Conservation (phyloP, 2,113 vertebrate genomes). For the Parus major region DNA sequence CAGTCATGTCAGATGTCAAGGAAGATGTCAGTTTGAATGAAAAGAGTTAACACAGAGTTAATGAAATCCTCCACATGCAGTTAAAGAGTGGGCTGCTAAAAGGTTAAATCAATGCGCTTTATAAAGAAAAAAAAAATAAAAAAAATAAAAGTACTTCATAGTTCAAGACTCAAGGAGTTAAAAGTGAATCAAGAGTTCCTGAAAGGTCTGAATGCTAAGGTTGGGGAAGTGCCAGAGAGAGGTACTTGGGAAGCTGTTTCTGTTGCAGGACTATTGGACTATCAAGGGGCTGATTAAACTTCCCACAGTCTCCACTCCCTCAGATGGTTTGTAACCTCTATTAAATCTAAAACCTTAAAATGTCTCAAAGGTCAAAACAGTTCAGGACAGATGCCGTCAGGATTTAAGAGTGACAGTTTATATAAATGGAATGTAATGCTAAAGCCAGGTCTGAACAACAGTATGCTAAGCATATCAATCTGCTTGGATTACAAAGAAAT, state of each 20-base stretch:
- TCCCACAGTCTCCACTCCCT: not conserved
- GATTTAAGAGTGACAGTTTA: constrained; percentile 4
- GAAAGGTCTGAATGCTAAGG: not conserved
- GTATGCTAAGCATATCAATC: not conserved
- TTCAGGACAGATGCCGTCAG: constrained; percentile 16
- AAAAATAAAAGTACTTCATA: not conserved
- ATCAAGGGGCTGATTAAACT: constrained; percentile 40
- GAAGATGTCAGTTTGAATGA: not conserved
- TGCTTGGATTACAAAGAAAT: not conserved
- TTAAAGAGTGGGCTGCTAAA: not conserved
- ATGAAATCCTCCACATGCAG: not conserved
- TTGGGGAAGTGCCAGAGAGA: not conserved
- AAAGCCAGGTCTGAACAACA: not conserved
- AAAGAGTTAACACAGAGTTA: not conserved
- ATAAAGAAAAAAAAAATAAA: not conserved
- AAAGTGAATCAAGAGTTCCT: constrained; percentile 18
- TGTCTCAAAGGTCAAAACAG: constrained; percentile 40
- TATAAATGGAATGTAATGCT: constrained; percentile 16
- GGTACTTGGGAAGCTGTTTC: not conserved
- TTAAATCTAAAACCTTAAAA: constrained; percentile 55
- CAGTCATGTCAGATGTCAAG: constrained; percentile 17
- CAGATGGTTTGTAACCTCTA: constrained; percentile 19
- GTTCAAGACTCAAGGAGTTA: not conserved
- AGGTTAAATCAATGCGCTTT: not conserved
- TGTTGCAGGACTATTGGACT: not conserved